phyloP scores from a whole-genome alignment of 2,888 invertebrate species.

The Idaea straminata region DNA sequence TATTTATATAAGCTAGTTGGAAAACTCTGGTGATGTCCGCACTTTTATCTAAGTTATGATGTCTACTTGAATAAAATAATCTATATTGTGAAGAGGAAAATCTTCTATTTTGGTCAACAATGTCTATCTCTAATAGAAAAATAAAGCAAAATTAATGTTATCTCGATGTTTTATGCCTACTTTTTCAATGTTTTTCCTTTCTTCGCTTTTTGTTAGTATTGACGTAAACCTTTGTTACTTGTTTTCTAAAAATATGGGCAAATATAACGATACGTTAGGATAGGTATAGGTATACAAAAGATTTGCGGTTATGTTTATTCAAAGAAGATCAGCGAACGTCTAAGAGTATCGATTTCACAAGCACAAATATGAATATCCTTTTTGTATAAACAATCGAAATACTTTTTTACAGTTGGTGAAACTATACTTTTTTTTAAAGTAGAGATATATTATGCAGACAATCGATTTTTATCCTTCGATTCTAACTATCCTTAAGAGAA shows the following conservation, averaged over 20 bases:
- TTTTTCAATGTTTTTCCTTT: neutral
- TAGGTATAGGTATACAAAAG: neutral
- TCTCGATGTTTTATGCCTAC: neutral
- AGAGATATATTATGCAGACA: no score
- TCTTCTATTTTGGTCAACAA: neutral
- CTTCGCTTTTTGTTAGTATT: neutral
- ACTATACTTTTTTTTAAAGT: no score
- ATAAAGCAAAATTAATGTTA: neutral
- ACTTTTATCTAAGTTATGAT: constrained; percentile 5
- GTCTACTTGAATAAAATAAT: neutral
- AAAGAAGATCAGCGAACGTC: neutral
- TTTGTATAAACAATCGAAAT: neutral
- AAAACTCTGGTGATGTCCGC: neutral
- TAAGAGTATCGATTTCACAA: neutral
- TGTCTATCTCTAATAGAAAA: neutral
- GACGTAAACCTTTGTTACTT: neutral
- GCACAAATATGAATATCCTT: neutral
- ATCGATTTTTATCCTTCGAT: no score
- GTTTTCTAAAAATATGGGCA: neutral
- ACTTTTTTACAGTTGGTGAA: no score
- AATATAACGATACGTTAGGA: neutral
- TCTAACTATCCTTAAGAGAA: no score
- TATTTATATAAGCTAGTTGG: neutral
- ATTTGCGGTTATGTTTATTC: neutral
- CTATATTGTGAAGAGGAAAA: neutral